Evolutionary conservation across 2,888 invertebrate species (phyloP).

Genomic region (Reticulitermes lucifugus): DNA sequence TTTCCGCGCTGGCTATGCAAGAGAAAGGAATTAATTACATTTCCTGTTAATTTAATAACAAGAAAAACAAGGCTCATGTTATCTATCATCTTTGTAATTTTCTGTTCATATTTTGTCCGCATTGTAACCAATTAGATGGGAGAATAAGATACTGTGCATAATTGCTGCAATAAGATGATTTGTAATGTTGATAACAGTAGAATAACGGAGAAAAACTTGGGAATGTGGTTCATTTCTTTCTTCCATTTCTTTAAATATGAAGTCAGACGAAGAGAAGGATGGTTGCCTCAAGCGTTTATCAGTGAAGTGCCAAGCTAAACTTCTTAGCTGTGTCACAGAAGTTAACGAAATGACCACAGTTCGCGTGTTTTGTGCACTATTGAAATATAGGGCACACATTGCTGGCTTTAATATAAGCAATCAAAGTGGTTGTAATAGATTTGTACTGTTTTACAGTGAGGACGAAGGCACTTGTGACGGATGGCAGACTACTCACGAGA

Average conservation of each 20-base stretch:
- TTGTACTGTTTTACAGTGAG: too few relatives aligned
- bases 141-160: background rate
- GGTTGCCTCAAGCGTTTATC: too few relatives aligned
- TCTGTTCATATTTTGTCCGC: background rate
- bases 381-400: too few relatives aligned
- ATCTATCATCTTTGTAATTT: background rate
- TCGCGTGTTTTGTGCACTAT: too few relatives aligned
- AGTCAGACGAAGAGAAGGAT: background rate
- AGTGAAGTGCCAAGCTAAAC: too few relatives aligned
- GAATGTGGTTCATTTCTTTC: background rate
- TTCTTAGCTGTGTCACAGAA: too few relatives aligned
- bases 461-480: too few relatives aligned
- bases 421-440: too few relatives aligned
- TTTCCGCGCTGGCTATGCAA: background rate
- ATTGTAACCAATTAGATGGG: background rate
- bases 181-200: background rate
- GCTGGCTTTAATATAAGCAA: too few relatives aligned
- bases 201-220: background rate
- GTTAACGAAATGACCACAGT: too few relatives aligned
- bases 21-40: background rate
- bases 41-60: background rate
- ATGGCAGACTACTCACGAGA: too few relatives aligned
- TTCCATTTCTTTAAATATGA: background rate
- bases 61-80: background rate
- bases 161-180: background rate